Conservation (phyloP, 2,797 vertebrate species). For the Lutjanus argentimaculatus region DNA sequence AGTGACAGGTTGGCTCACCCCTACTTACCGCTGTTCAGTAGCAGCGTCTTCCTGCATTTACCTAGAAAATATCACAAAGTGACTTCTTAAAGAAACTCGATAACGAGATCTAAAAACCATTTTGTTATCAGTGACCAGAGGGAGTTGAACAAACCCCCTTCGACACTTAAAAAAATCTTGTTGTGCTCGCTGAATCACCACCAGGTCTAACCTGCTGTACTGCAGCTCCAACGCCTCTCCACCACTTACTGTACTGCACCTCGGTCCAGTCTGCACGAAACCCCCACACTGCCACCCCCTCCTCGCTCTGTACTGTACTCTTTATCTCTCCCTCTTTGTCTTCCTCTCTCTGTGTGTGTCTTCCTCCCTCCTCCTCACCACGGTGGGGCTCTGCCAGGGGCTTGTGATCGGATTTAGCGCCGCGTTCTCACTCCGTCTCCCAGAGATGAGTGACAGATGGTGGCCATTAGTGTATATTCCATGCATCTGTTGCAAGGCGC, state of each 20-base stretch:
- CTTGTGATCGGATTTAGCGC: constrained; percentile 77
- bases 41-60: not conserved
- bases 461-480: constrained; percentile 85
- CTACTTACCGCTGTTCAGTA: not conserved
- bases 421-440: constrained; percentile 72
- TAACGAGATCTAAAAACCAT: constrained; percentile 3
- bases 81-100: not conserved
- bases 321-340: constrained; percentile 59
- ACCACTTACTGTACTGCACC: constrained; percentile 61
- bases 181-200: constrained; percentile 66
- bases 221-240: constrained; percentile 69
- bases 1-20: too few species aligned
- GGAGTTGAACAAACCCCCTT: constrained; percentile 50
- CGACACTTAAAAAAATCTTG: constrained; percentile 51
- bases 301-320: constrained; percentile 55
- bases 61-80: not conserved
- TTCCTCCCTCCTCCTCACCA: constrained; percentile 54
- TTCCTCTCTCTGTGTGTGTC: constrained; percentile 49
- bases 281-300: constrained; percentile 70
- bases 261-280: constrained; percentile 64
- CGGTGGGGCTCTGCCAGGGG: constrained; percentile 70
- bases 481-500: constrained; percentile 87
- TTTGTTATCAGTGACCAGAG: constrained; percentile 27
- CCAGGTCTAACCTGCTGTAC: constrained; percentile 57
- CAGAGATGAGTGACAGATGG: constrained; percentile 87